phyloP scores from a whole-genome alignment of 2,113 vertebrate species.

The Gallinago media region DNA sequence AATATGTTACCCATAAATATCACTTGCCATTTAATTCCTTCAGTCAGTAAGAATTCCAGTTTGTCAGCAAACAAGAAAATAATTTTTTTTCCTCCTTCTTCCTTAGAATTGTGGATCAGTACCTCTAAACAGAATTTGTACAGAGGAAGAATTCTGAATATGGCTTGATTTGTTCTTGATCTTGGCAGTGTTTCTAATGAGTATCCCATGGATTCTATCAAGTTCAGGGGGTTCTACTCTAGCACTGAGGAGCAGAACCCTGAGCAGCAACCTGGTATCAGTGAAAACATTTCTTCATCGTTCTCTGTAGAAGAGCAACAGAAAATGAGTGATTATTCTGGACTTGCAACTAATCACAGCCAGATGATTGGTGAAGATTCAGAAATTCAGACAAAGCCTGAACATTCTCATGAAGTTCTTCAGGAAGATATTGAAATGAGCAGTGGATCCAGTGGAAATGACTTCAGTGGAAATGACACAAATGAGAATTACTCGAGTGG shows the following conservation, averaged over 20 bases:
- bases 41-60: neutral
- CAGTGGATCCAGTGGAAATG: constrained; percentile 84
- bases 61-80: neutral
- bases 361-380: constrained; percentile 78
- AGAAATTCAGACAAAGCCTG: constrained; percentile 74
- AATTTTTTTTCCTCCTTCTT: neutral
- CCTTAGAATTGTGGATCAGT: constrained; percentile 42
- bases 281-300: neutral
- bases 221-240: constrained; percentile 64
- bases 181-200: constrained; percentile 65
- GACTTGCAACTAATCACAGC: constrained; percentile 54
- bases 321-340: constrained; percentile 80
- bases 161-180: constrained; percentile 40
- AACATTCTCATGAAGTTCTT: constrained; percentile 56
- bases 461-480: constrained; percentile 82
- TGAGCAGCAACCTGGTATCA: constrained; percentile 16
- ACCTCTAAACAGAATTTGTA: neutral
- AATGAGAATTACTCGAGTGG: constrained; percentile 78
- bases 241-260: constrained; percentile 69
- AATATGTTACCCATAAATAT: neutral
- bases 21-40: neutral
- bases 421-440: constrained; percentile 91
- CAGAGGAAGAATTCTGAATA: neutral
- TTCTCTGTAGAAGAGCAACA: constrained; percentile 63
- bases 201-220: constrained; percentile 37